Base-by-base conservation (phyloP, 2,113 vertebrate species). In the Gobiocypris rarus region DNA sequence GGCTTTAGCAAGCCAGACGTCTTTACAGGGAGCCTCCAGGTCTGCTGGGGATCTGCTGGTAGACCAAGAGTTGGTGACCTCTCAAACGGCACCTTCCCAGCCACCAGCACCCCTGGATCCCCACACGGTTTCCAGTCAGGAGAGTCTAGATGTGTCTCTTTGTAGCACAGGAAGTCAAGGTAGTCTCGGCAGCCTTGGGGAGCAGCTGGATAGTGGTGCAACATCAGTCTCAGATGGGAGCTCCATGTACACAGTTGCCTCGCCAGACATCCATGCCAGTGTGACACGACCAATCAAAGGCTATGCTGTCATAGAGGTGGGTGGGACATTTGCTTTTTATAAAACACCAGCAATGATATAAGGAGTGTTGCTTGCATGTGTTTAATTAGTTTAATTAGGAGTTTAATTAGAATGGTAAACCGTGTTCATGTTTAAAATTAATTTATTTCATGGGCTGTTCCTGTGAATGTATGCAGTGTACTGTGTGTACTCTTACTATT, bases 281-380 rank as follows among this genome's bases (percentile, higher is more conserved):
- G 54, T 94, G 9, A 43, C 94, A 0, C 94, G 96, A 88, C 97
- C 97, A 48, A 98, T 99, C 92, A 99, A 97, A 88, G 98, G 98
- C 75, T 99, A 98, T 2, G 98, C 98, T 5, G 97, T 99, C 0
- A 98, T 99, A 86, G 98, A 99, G 97, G 98, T 99, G 92, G 92
- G 9, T 69, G 5, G 10, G 71, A 61, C 52, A 38, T 56, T 48
- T 85, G 9, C 31, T 54, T 19, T 38, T 54, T 54, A 22, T 54
- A 54, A 54, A 22, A 54, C 52, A 54, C 19, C 34, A 2, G 4
- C 9, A 22, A 69, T 9, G 10, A 43, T 45, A 45, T 45, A 13
- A 41, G 11, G 8, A 43, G 9, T 45, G 38, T 24, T 45, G 19
- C 41, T 71, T 45, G 7, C n/a, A n/a, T n/a, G n/a, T n/a, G n/a